Evolutionary conservation across 1,140 invertebrate genomes (phyloP).

Genomic region (Danaus plexippus): DNA sequence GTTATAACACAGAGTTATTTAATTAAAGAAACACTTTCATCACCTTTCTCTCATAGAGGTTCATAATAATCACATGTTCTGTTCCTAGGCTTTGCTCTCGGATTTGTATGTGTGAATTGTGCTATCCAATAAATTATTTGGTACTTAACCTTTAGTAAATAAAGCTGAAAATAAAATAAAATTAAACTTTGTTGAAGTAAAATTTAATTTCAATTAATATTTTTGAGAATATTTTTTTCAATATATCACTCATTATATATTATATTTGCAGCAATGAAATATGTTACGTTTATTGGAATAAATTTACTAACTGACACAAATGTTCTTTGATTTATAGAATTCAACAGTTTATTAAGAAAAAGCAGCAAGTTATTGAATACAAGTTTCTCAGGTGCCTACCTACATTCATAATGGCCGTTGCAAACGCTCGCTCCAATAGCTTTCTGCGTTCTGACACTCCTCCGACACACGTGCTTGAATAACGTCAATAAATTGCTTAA

Average conservation of each 20-base stretch:
- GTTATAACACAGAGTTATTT: conserved; percentile 18
- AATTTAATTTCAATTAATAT: too few relatives aligned
- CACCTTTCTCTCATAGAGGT: conserved; percentile 40
- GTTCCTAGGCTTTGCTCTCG: conserved; percentile 9
- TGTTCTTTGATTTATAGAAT: too few relatives aligned
- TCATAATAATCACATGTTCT: conserved; percentile 35
- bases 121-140: too few relatives aligned
- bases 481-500: too few relatives aligned
- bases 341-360: conserved; percentile 29
- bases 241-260: too few relatives aligned
- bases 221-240: too few relatives aligned
- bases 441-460: conserved; percentile 23
- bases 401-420: conserved; percentile 22
- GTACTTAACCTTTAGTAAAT: too few relatives aligned
- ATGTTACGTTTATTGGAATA: too few relatives aligned
- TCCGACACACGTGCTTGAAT: not conserved
- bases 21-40: conserved; percentile 48
- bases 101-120: not conserved
- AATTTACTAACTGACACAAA: too few relatives aligned
- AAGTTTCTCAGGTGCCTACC: conserved; percentile 34
- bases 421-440: conserved; percentile 29
- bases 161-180: too few relatives aligned
- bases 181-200: too few relatives aligned
- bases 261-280: too few relatives aligned
- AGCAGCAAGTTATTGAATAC: conserved; percentile 29